These are phyloP conservation scores for Malurus leucopterus DNA, from an alignment of 2,797 vertebrate genomes.

Conservation along the genomic window DNA sequence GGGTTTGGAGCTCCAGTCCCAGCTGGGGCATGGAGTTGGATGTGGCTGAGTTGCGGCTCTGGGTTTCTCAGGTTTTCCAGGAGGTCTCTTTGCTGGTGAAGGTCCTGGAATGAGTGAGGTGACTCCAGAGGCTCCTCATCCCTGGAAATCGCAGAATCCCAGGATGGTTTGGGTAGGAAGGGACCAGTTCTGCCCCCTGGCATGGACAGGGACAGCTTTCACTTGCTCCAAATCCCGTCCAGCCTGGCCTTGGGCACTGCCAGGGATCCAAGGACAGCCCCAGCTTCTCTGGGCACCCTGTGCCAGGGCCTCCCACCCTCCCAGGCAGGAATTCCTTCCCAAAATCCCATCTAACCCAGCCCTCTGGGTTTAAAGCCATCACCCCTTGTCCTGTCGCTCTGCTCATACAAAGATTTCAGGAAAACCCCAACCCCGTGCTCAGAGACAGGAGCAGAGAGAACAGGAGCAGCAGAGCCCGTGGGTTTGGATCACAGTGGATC, in stretches of 20 bases:
- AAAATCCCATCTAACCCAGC: neutral
- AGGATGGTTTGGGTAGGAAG: neutral
- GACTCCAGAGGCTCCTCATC: neutral
- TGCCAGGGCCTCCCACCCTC: neutral
- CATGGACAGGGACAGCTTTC: neutral
- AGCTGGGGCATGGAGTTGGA: neutral
- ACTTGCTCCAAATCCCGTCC: fast-evolving
- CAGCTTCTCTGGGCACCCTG: neutral
- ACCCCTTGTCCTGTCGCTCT: neutral
- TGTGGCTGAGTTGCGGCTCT: neutral
- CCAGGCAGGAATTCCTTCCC: fast-evolving
- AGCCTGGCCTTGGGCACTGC: fast-evolving
- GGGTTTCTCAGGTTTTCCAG: neutral
- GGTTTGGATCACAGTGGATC: fast-evolving
- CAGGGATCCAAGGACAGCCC: neutral
- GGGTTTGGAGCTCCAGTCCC: neutral
- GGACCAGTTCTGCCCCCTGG: neutral
- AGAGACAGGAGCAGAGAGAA: neutral
- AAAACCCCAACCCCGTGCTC: neutral
- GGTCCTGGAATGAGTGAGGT: neutral
- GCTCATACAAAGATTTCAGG: neutral
- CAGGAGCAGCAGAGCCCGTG: neutral
- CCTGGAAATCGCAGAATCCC: neutral
- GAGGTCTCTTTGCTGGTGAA: neutral
- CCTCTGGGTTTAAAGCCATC: neutral